These are phyloP conservation scores for Florisuga fusca DNA, from an alignment of 2,797 vertebrate genomes.

Conservation along the genomic window DNA sequence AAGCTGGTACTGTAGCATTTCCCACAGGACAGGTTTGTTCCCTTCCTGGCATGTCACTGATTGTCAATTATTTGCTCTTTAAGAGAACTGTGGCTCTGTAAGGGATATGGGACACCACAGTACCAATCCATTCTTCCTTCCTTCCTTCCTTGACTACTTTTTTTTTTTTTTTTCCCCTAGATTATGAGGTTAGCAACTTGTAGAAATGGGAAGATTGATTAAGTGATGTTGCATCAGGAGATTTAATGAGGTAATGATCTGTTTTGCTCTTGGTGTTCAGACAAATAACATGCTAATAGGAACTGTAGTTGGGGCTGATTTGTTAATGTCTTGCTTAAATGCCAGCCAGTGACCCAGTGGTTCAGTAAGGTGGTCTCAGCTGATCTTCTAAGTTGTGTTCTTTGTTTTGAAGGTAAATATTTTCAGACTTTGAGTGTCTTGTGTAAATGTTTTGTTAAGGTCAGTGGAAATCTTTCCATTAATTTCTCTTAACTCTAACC, in stretches of 20 bases:
- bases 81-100: not conserved
- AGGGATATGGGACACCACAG: accelerated
- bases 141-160: not conserved
- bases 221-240: conserved; percentile 19
- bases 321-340: conserved; percentile 39
- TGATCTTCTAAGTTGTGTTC: not conserved
- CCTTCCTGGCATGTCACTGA: not conserved
- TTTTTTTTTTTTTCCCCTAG: not conserved
- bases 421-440: not conserved
- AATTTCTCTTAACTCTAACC: not conserved
- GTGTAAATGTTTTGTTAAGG: not conserved
- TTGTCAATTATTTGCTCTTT: not conserved
- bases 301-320: not conserved
- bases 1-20: not conserved
- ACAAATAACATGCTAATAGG: conserved; percentile 15
- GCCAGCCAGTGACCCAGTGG: not conserved
- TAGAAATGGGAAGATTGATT: conserved; percentile 6
- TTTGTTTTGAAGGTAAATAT: not conserved
- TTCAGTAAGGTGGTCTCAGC: conserved; percentile 10
- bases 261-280: conserved; percentile 30
- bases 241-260: conserved; percentile 47
- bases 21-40: not conserved
- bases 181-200: not conserved
- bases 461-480: conserved; percentile 4
- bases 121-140: not conserved